Base-by-base conservation (phyloP, 2,797 vertebrate genomes). In the Cheirogaleus major region DNA sequence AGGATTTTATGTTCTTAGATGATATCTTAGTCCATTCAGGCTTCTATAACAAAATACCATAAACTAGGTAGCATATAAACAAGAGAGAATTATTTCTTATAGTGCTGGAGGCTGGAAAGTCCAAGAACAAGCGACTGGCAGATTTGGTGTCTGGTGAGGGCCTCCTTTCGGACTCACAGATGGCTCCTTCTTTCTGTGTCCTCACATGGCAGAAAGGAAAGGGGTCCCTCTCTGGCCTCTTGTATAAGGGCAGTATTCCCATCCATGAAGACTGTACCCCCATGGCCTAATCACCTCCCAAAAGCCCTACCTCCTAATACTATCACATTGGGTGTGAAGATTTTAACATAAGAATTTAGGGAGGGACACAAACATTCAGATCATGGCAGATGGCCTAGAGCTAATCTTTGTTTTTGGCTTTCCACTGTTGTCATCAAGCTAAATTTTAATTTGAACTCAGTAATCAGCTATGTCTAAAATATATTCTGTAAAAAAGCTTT, bases 401-500 rank as follows among this genome's bases (percentile, higher is more conserved):
- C 65, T 50, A 27, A 4, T 32, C 70, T 86, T 81, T 57, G 25
- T 57, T 82, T 95, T 82, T 57, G 22, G 25, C 32, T 90, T 83
- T 84, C 81, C 6, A 61, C 27, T 41, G 18, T 85, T 93, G 41
- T 73, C n/a, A 8, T 48, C 76, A 88, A 86, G 27, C 65, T 80
- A 45, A 61, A 23, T 95, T 95, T 95, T 18, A 61, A 14, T 80
- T 41, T 92, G 70, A 89, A 86, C 82, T 80, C 55, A 76, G 6
- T 86, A 85, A 50, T 80, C 72, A 55, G 17, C 27, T 59, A 4
- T 76, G 30, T 93, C 27, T 96, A 45, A 91, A 91, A 72, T 75
- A 95, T 75, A 93, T 72, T 63, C 50, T 89, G 1, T 59, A 38
- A 93, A 84, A 61, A 88, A 96, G 43, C 32, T 69, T 55, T 89